phyloP scores from a whole-genome alignment of 1,140 invertebrate genomes.

The Drosophila busckii region DNA sequence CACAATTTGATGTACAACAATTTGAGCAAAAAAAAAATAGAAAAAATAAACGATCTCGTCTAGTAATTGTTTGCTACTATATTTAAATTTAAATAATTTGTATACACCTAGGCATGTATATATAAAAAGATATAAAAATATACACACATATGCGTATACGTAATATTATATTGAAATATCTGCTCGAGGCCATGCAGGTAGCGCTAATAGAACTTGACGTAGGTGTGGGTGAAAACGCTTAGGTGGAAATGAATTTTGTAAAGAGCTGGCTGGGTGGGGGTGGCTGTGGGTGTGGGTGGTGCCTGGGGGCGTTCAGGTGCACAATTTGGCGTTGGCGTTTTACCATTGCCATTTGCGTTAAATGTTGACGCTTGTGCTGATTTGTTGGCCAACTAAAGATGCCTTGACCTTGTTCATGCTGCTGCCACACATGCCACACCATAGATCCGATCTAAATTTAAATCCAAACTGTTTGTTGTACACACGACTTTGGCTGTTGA shows the following conservation, averaged over 20 bases:
- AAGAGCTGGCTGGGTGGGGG: too few species aligned
- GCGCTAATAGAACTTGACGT: neutral
- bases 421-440: conserved; percentile 30
- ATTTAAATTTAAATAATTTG: neutral
- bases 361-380: conserved; percentile 12
- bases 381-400: conserved; percentile 25
- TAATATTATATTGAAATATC: conserved; percentile 43
- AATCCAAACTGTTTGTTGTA: neutral
- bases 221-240: too few species aligned
- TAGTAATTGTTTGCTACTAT: conserved; percentile 11
- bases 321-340: conserved; percentile 32
- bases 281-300: neutral
- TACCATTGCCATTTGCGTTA: conserved; percentile 33
- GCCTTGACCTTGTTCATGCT: conserved; percentile 67
- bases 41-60: neutral
- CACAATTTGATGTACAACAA: too few species aligned
- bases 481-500: too few species aligned
- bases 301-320: conserved; percentile 33
- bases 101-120: neutral
- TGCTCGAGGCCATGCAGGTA: conserved; percentile 21
- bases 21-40: too few species aligned
- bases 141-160: conserved; percentile 25
- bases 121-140: neutral
- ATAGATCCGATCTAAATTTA: neutral
- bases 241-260: too few species aligned